These are phyloP conservation scores for Bovichtus diacanthus DNA, from an alignment of 2,797 vertebrate genomes.

Conservation along the genomic window DNA sequence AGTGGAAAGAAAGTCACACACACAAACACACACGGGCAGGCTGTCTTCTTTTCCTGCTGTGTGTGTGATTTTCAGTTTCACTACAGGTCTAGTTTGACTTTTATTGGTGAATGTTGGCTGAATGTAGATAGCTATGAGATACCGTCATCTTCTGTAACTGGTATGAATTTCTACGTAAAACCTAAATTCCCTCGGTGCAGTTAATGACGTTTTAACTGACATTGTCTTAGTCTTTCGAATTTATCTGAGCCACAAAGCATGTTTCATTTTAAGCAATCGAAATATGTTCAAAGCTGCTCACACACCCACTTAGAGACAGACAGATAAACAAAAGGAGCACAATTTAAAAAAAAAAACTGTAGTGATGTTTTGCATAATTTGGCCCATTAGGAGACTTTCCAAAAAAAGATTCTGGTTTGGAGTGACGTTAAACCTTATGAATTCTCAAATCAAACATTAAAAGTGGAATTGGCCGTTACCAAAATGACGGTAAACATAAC, in stretches of 20 bases:
- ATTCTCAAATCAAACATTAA: not conserved
- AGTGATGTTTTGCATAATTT: not conserved
- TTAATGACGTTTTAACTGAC: not conserved
- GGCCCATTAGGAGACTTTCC: not conserved
- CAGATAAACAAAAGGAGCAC: not conserved
- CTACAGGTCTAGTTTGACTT: too few relatives aligned
- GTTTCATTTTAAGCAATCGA: not conserved
- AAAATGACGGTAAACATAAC: not conserved
- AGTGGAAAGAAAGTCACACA: conserved; percentile 13
- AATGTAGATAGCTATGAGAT: rapidly evolving
- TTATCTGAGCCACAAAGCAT: not conserved
- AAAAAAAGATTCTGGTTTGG: not conserved
- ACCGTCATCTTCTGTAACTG: not conserved
- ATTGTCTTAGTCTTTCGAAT: not conserved
- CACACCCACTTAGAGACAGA: not conserved
- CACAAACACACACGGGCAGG: conserved; percentile 26
- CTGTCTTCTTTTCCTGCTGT: too few relatives aligned
- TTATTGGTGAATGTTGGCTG: too few relatives aligned
- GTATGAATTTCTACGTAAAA: not conserved
- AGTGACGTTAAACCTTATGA: not conserved
- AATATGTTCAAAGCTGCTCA: not conserved
- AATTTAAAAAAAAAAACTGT: too few relatives aligned
- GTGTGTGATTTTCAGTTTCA: too few relatives aligned
- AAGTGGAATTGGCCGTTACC: not conserved
- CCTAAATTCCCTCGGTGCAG: not conserved